Conservation (phyloP, 1,140 invertebrate species). For the Goniozus legneri region DNA sequence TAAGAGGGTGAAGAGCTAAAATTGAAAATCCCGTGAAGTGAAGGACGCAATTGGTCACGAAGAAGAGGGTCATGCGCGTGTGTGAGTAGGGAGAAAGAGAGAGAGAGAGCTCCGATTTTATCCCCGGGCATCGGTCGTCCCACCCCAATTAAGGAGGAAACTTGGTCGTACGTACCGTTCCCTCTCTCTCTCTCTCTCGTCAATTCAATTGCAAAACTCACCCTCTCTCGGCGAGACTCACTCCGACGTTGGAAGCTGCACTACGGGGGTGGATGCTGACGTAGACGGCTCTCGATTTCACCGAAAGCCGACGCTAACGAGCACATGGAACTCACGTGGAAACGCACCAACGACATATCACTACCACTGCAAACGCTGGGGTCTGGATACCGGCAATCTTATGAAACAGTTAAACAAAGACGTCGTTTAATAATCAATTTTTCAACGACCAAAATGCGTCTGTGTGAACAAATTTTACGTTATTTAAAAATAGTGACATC, state of each 20-base stretch:
- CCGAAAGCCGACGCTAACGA: slow-evolving; percentile 55
- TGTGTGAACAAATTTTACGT: no score
- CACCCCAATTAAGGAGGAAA: slow-evolving; percentile 35
- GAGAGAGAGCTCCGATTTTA: slow-evolving; percentile 28
- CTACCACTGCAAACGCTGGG: no score
- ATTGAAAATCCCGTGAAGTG: slow-evolving; percentile 29
- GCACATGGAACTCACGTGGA: slow-evolving; percentile 54
- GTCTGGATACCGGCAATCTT: no score
- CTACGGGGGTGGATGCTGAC: slow-evolving; percentile 37
- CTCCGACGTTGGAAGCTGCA: no score
- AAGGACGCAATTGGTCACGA: slow-evolving; percentile 32
- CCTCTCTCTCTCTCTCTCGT: slow-evolving; percentile 24
- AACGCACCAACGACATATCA: no score
- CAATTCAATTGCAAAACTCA: no score
- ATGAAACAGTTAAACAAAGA: no score
- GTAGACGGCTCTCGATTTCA: slow-evolving; percentile 50
- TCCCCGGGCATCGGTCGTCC: slow-evolving; percentile 23
- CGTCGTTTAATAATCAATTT: no score
- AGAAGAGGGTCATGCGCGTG: slow-evolving; percentile 26
- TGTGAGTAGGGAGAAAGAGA: slow-evolving; percentile 10
- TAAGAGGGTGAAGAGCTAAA: slow-evolving; percentile 13
- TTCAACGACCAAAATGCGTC: no score
- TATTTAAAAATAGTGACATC: no score
- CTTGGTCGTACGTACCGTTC: slow-evolving; percentile 19
- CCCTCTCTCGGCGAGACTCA: not conserved